Conservation (phyloP, 2,113 vertebrate genomes). For the Sebastes schlegelii region DNA sequence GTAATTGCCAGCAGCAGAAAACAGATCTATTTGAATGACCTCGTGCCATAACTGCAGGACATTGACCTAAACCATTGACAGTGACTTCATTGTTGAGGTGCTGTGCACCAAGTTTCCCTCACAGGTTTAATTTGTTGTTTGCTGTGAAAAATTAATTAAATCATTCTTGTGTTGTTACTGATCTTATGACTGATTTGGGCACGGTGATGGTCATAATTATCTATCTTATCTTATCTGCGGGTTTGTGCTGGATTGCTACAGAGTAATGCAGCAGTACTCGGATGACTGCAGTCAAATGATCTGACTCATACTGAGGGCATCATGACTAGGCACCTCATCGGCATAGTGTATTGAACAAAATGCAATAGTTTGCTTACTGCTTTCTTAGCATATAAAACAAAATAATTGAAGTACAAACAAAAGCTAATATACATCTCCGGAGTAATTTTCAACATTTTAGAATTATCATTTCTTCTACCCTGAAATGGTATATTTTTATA, state of each 20-base stretch:
- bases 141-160: neutral
- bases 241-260: neutral
- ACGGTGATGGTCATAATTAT: neutral
- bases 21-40: slow-evolving; percentile 14
- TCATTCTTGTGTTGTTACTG: neutral
- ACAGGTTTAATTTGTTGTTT: neutral
- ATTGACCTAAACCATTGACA: slow-evolving; percentile 37
- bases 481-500: neutral
- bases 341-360: slow-evolving; percentile 13
- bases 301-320: slow-evolving; percentile 34
- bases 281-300: slow-evolving; percentile 30
- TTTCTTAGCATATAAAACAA: neutral
- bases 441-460: neutral
- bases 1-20: slow-evolving; percentile 23
- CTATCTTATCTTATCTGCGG: neutral
- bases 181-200: slow-evolving; percentile 5
- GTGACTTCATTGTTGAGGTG: slow-evolving; percentile 33
- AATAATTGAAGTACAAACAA: neutral
- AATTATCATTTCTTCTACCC: neutral
- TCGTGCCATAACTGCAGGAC: slow-evolving; percentile 24
- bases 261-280: slow-evolving; percentile 12
- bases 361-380: neutral
- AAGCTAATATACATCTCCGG: neutral
- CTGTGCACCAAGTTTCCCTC: neutral
- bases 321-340: slow-evolving; percentile 36